Conservation (phyloP, 1,140 invertebrate species). For the Berghia stephanieae region DNA sequence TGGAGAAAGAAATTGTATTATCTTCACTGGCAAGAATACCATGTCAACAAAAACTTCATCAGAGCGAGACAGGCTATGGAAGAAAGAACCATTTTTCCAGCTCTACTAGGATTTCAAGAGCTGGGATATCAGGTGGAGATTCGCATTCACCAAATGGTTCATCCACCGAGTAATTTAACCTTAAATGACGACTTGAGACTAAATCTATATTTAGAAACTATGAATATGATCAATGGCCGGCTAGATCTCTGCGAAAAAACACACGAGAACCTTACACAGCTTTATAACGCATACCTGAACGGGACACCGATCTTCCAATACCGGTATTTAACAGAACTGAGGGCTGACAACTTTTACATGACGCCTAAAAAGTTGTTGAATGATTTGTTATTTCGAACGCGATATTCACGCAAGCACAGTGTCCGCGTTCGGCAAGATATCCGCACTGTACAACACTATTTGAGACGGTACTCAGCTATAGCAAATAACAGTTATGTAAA, state of each 20-base stretch:
- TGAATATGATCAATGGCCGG: conserved; percentile 29
- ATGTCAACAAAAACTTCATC: conserved; percentile 45
- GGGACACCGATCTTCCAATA: conserved; percentile 47
- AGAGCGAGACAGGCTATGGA: conserved; percentile 48
- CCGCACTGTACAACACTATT: neutral
- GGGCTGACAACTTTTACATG: conserved; percentile 42
- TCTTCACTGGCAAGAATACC: conserved; percentile 42
- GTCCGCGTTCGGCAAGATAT: conserved; percentile 34
- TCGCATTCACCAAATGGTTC: conserved; percentile 32
- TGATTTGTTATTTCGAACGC: conserved; percentile 32
- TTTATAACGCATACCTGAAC: conserved; percentile 39
- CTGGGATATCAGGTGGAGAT: conserved; percentile 36
- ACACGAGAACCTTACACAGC: conserved; percentile 39
- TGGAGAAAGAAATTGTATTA: conserved; percentile 37
- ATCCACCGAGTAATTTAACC: too few relatives aligned
- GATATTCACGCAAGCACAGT: conserved; percentile 38
- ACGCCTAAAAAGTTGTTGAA: conserved; percentile 44
- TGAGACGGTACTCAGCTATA: conserved; percentile 9
- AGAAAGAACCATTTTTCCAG: conserved; percentile 45
- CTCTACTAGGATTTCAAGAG: conserved; percentile 42
- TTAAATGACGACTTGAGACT: conserved; percentile 3
- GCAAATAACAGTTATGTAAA: conserved; percentile 20
- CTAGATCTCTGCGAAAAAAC: conserved; percentile 39
- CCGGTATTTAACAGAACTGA: conserved; percentile 33
- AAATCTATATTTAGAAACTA: conserved; percentile 29